phyloP scores from a whole-genome alignment of 2,888 invertebrate genomes.

The Tricholauxania praeusta region DNA sequence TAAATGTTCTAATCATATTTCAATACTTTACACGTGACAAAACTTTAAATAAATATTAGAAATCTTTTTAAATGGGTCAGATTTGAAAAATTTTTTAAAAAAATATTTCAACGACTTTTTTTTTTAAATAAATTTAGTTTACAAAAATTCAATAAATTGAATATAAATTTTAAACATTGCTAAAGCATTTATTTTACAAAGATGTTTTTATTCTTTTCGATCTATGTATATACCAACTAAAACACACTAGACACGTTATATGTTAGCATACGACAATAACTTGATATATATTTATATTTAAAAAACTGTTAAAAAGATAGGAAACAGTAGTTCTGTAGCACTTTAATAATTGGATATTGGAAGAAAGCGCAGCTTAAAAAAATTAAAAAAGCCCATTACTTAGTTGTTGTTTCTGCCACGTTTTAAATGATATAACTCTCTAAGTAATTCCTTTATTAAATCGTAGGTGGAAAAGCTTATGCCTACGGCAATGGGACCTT shows the following conservation, averaged over 20 bases:
- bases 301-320: slow-evolving; percentile 24
- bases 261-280: background rate
- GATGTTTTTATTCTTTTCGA: too few relatives aligned
- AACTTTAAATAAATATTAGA: too few relatives aligned
- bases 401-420: slow-evolving; percentile 54
- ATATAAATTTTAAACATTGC: too few relatives aligned
- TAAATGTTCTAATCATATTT: too few relatives aligned
- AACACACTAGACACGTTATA: background rate
- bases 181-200: too few relatives aligned
- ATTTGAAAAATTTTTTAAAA: too few relatives aligned
- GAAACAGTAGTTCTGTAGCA: slow-evolving; percentile 14
- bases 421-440: slow-evolving; percentile 67
- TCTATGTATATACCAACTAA: background rate
- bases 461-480: slow-evolving; percentile 98
- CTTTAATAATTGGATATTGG: background rate
- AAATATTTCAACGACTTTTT: too few relatives aligned
- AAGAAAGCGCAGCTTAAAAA: too few relatives aligned
- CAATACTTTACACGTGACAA: too few relatives aligned
- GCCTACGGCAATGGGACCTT: slow-evolving; percentile 91
- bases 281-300: slow-evolving; percentile 19
- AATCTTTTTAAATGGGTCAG: too few relatives aligned
- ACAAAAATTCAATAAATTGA: too few relatives aligned
- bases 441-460: slow-evolving; percentile 74
- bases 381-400: background rate
- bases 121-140: too few relatives aligned